These are phyloP conservation scores for Phyllotis vaccarum DNA, from an alignment of 2,797 vertebrate genomes.

Conservation along the genomic window DNA sequence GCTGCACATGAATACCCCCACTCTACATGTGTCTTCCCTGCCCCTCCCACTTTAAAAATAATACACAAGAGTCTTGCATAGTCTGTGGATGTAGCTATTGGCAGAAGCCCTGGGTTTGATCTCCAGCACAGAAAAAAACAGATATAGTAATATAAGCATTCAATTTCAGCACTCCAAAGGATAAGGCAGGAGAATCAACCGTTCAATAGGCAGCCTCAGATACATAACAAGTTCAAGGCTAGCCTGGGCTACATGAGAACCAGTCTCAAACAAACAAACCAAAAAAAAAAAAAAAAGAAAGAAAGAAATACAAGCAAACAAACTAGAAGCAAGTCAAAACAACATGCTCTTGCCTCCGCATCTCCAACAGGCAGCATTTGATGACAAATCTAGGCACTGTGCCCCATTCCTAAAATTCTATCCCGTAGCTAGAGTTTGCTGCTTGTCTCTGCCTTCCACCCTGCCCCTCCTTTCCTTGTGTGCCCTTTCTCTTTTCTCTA, in stretches of 20 bases:
- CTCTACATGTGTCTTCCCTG: no score
- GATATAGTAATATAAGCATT: not conserved
- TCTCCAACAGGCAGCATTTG: not conserved
- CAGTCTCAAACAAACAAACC: not conserved
- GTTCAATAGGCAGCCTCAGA: not conserved
- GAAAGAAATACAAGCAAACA: not conserved
- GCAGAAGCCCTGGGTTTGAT: not conserved
- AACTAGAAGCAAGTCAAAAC: not conserved
- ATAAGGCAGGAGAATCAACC: not conserved
- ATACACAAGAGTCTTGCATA: not conserved
- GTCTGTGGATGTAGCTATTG: not conserved
- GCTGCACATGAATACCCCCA: rapidly evolving
- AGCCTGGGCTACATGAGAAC: not conserved
- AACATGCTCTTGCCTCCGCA: not conserved
- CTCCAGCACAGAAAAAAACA: not conserved
- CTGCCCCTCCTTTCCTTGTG: not conserved
- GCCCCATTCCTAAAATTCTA: not conserved
- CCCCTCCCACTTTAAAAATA: not conserved
- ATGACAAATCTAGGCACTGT: not conserved
- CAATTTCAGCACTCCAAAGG: not conserved
- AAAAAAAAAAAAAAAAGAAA: no score
- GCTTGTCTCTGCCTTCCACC: not conserved
- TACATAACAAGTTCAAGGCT: not conserved
- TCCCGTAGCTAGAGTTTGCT: not conserved
- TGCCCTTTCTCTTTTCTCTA: not conserved